phyloP scores from a whole-genome alignment of 2,113 vertebrate species.

The Prolemur simus region DNA sequence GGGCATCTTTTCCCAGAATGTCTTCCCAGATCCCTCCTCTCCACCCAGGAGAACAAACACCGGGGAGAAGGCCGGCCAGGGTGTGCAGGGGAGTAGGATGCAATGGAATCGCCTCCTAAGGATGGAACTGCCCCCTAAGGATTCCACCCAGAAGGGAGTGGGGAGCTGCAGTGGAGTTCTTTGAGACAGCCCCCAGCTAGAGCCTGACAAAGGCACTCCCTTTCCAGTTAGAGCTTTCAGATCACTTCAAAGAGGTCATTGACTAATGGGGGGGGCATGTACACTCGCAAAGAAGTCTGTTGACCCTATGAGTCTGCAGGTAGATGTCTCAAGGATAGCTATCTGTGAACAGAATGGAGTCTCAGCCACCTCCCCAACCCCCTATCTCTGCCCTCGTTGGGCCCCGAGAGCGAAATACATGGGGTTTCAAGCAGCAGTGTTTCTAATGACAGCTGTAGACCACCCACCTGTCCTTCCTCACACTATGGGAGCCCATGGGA shows the following conservation, averaged over 20 bases:
- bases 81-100: neutral
- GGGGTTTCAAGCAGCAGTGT: neutral
- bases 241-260: neutral
- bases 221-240: neutral
- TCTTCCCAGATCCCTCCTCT: neutral
- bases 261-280: neutral
- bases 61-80: neutral
- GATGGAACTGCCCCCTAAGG: neutral
- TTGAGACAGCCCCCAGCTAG: neutral
- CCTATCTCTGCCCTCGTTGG: neutral
- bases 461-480: neutral
- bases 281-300: neutral
- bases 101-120: neutral
- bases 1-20: neutral
- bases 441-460: neutral
- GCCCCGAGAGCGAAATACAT: neutral
- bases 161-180: neutral
- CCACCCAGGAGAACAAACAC: neutral
- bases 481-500: neutral
- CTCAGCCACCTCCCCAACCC: neutral
- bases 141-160: no score
- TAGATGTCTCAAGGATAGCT: neutral
- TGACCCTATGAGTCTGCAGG: neutral
- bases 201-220: neutral
- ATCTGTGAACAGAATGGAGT: neutral